These are phyloP conservation scores for Oceanodroma leucorhoa DNA, from an alignment of 2,797 vertebrate species.

Conservation along the genomic window DNA sequence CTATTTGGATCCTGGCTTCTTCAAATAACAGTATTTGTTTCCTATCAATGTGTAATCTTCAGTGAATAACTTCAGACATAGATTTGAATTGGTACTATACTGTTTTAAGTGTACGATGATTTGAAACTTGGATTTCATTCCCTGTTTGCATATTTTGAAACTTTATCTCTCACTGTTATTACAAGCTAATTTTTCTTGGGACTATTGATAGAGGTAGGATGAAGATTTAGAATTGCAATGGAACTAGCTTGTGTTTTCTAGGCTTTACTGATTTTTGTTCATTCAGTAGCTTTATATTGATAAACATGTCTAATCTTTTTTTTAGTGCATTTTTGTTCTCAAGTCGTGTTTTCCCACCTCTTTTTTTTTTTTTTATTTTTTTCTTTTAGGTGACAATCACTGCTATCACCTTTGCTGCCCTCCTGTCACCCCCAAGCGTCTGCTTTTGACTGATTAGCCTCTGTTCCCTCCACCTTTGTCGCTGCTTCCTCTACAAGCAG, in stretches of 20 bases:
- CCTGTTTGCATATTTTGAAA: background rate
- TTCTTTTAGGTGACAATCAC: background rate
- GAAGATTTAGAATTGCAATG: background rate
- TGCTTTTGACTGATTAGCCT: background rate
- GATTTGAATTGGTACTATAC: background rate
- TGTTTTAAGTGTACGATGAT: background rate
- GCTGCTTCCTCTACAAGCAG: fast-evolving
- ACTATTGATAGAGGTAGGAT: background rate
- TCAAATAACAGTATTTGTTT: background rate
- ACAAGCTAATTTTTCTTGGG: background rate
- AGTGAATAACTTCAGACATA: background rate
- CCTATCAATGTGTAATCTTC: background rate
- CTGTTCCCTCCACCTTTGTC: background rate
- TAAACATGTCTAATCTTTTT: background rate
- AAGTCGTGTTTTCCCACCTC: background rate
- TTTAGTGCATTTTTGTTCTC: background rate
- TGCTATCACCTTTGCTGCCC: background rate
- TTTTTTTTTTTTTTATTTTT: background rate
- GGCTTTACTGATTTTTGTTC: background rate
- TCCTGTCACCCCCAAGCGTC: background rate
- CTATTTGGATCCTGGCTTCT: background rate
- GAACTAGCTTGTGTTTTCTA: background rate
- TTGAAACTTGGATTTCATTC: background rate
- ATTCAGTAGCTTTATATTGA: background rate
- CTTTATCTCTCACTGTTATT: background rate